Evolutionary conservation across 1,140 invertebrate genomes (phyloP), one percentile per base, ranked within the genome.

Genomic region (Drosophila littoralis): DNA sequence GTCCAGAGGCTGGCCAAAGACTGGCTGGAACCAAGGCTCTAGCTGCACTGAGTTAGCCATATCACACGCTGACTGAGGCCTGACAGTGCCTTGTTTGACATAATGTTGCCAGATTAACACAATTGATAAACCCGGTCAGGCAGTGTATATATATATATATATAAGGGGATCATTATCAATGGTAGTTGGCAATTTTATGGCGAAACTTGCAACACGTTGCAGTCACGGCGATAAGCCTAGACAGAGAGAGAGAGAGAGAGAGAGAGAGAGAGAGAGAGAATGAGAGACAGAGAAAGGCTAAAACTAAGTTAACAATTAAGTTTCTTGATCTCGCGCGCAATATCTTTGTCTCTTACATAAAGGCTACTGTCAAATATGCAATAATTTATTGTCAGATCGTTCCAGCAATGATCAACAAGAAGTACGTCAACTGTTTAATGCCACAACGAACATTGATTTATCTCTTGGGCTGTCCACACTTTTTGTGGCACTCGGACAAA

Each of bases 31-130:
- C 45, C 8, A 8, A 10, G 22, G 1, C 33, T 17, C 33, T n/a
- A 17, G 13, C 28, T 7, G 32, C 32, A 43, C 9, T 38, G 15
- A 17, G 9, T 28, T 13, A 40, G 35, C 50, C 42, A 71, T 55
- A 71, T 54, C 57, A 70, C 61, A 74, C 68, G 57, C 55, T 43
- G 46, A 28, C 71, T 61, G 55, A 52, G 60, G 77, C 43, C 69
- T 69, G 77, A 28, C 22, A 28, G 22, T 89, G 28, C 74, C 85
- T 79, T 89, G 84, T 84, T 84, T 89, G 84, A 89, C 84, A 89
- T 89, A 89, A 89, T 89, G 81, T 78, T 78, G 64, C 81, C 84
- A 89, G 84, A 89, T 89, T 89, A 89, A 90, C 80, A 89, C 75
- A 75, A 61, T 45, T 60, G 84, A 89, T 89, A 89, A 89, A 90